These are phyloP conservation scores for Lipophrys pholis DNA, from an alignment of 2,113 vertebrate species.

Conservation along the genomic window DNA sequence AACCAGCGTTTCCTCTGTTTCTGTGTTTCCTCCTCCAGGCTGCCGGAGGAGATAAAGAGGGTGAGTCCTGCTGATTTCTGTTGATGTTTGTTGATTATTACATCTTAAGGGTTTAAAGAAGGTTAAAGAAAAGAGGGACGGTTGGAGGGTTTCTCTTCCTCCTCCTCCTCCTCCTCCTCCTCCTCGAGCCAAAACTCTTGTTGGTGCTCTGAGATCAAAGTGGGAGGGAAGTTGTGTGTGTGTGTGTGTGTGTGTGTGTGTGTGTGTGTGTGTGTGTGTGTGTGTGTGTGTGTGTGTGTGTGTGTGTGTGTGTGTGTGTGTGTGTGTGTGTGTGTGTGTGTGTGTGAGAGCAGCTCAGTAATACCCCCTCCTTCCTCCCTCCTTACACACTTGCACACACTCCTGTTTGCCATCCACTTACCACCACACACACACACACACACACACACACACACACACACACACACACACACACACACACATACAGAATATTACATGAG, in stretches of 20 bases:
- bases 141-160: constrained; percentile 7
- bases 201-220: constrained; percentile 51
- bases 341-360: constrained; percentile 26
- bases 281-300: neutral
- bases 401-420: no score
- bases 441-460: constrained; percentile 22
- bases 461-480: constrained; percentile 33
- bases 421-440: constrained; percentile 13
- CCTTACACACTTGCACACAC: no score
- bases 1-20: constrained; percentile 38
- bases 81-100: constrained; percentile 11
- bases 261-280: neutral
- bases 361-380: constrained; percentile 20
- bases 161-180: no score
- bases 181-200: neutral
- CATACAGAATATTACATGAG: constrained; percentile 32
- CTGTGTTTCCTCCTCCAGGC: constrained; percentile 69
- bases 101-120: neutral
- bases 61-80: constrained; percentile 68
- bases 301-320: neutral
- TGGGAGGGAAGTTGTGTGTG: constrained; percentile 72
- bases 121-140: no score
- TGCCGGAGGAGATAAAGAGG: constrained; percentile 78
- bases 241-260: no score
- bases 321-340: neutral